Evolutionary conservation across 2,113 vertebrate genomes (phyloP).

Genomic region (Deroptyus accipitrinus): DNA sequence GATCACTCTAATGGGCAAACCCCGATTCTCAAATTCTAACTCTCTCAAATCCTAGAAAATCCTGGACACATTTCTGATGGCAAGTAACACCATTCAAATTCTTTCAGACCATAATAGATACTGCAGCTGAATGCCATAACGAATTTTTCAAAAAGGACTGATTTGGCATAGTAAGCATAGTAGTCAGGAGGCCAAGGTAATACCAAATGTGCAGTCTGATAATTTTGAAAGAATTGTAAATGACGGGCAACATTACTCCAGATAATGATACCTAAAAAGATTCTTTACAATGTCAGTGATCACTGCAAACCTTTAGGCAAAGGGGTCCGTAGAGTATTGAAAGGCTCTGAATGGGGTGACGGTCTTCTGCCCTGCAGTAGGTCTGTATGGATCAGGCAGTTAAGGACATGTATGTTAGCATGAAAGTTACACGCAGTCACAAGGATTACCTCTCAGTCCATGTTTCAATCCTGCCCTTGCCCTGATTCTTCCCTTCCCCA

Average conservation of each 20-base stretch:
- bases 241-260: neutral
- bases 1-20: conserved; percentile 3
- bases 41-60: conserved; percentile 32
- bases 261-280: neutral
- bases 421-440: neutral
- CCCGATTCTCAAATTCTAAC: neutral
- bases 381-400: neutral
- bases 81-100: conserved; percentile 31
- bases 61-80: conserved; percentile 28
- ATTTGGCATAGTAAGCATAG: neutral
- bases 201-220: neutral
- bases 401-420: neutral
- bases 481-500: neutral
- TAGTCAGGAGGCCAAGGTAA: neutral
- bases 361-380: neutral
- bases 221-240: conserved; percentile 13
- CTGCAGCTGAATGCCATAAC: neutral
- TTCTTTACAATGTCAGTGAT: neutral
- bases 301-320: neutral
- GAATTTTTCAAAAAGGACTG: neutral
- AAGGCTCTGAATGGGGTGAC: neutral
- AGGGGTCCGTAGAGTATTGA: neutral
- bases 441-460: neutral
- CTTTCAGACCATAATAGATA: conserved; percentile 36
- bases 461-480: neutral